These are phyloP conservation scores for Thermophis baileyi DNA, from an alignment of 2,113 vertebrate genomes.

Conservation along the genomic window DNA sequence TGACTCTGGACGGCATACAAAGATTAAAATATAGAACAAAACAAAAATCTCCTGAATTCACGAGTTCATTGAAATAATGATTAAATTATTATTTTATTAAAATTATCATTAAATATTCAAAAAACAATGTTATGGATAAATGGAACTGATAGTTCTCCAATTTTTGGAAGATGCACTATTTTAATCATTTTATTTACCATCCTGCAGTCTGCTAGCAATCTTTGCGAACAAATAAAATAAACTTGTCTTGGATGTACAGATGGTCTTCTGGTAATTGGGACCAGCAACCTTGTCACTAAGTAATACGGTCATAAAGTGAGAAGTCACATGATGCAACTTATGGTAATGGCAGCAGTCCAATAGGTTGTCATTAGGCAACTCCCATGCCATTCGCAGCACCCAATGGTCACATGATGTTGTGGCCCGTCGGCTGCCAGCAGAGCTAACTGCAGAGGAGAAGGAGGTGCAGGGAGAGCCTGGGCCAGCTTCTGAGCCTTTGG, in stretches of 20 bases:
- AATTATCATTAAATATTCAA: not conserved
- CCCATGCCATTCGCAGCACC: not conserved
- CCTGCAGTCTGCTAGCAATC: slow-evolving; percentile 17
- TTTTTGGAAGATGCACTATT: slow-evolving; percentile 12
- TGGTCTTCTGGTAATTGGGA: not conserved
- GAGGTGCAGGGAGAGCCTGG: too few relatives aligned
- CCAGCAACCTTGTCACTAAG: not conserved
- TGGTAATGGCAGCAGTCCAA: not conserved
- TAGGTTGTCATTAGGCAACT: not conserved
- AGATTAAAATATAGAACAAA: not conserved
- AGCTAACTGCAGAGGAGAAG: too few relatives aligned
- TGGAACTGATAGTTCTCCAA: slow-evolving; percentile 19
- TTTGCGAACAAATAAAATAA: slow-evolving; percentile 20
- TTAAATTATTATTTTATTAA: too few relatives aligned
- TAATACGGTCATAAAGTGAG: not conserved
- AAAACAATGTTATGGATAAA: not conserved
- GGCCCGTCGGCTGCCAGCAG: too few relatives aligned
- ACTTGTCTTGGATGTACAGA: slow-evolving; percentile 22
- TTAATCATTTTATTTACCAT: not conserved
- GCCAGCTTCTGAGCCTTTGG: too few relatives aligned
- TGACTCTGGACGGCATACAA: not conserved
- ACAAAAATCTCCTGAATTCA: not conserved
- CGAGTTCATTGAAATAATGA: not conserved
- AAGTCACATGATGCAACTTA: not conserved
- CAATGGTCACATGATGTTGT: not conserved